phyloP scores from a whole-genome alignment of 1,140 invertebrate species.

The Achatina immaculata region DNA sequence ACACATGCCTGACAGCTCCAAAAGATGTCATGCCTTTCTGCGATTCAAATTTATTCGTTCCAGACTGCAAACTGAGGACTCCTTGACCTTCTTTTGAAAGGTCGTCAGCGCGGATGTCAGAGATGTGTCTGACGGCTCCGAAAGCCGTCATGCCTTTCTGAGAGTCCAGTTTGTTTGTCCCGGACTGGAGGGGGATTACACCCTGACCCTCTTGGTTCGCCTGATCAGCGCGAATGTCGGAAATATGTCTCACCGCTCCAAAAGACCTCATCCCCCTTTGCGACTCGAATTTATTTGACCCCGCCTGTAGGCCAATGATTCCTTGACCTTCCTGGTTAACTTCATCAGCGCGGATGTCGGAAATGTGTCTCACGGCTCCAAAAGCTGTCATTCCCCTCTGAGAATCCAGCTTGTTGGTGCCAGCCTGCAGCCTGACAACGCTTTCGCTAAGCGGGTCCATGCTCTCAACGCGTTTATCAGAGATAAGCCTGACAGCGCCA shows the following conservation, averaged over 20 bases:
- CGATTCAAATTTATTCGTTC: neutral
- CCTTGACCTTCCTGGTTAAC: neutral
- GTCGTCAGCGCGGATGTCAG: neutral
- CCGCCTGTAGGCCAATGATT: neutral
- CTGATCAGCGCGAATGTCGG: neutral
- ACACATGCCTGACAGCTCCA: neutral
- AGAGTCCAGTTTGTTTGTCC: neutral
- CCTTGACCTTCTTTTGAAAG: neutral
- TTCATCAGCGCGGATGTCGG: neutral
- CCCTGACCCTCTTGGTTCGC: neutral
- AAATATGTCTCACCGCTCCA: neutral
- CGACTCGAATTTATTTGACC: neutral
- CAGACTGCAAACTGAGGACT: neutral
- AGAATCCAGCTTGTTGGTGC: neutral
- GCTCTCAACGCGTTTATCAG: neutral
- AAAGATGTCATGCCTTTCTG: neutral
- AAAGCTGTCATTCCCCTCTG: neutral
- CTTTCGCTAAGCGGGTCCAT: neutral
- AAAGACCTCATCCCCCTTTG: neutral
- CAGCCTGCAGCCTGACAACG: neutral
- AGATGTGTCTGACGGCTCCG: neutral
- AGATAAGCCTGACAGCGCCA: neutral
- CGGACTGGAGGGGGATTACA: neutral
- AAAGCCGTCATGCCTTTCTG: conserved; percentile 5
- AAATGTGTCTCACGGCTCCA: conserved; percentile 2